These are phyloP conservation scores for Xenopus tropicalis DNA, from an alignment of 2,113 vertebrate species.

Conservation along the genomic window UCB_Xtro_10.0 CM004443.2:188890001-188890500, in stretches of 20 bases:
- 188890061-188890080: conserved; percentile 63
- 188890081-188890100: conserved; percentile 68
- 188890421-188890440: conserved; percentile 71
- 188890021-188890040: conserved; percentile 52
- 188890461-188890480: conserved; percentile 69
- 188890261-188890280: conserved; percentile 60
- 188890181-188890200: conserved; percentile 74
- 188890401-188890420: conserved; percentile 60
- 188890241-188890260: conserved; percentile 53
- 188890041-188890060: conserved; percentile 71
- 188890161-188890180: conserved; percentile 62
- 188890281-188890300: conserved; percentile 58
- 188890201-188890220: conserved; percentile 63
- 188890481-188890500: conserved; percentile 65
- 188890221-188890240: conserved; percentile 54
- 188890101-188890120: conserved; percentile 55
- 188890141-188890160: conserved; percentile 63
- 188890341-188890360: conserved; percentile 52
- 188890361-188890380: conserved; percentile 63
- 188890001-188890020: conserved; percentile 53
- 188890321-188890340: conserved; percentile 55
- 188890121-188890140: conserved; percentile 72
- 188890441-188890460: conserved; percentile 61
- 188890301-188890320: conserved; percentile 62
- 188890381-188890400: conserved; percentile 67